Evolutionary conservation across 2,888 invertebrate species (phyloP).

Genomic region (Mellilla xanthometata): DNA sequence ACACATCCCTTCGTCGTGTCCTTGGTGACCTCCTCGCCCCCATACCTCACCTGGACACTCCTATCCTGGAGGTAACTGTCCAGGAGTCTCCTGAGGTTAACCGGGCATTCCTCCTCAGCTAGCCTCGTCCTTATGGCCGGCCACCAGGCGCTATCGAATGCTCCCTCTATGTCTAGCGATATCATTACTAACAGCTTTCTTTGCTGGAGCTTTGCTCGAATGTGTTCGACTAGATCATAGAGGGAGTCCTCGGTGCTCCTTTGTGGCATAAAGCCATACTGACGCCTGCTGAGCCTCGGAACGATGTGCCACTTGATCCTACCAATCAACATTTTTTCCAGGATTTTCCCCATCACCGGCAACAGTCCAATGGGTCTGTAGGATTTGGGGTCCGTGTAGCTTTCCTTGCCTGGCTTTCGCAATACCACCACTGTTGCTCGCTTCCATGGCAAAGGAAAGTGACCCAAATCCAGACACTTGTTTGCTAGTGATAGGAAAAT

Average conservation of each 20-base stretch:
- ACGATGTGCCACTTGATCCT: background rate
- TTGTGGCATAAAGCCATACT: conserved; percentile 19
- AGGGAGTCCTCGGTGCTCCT: conserved; percentile 14
- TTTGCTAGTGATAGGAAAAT: background rate
- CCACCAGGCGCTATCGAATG: conserved; percentile 19
- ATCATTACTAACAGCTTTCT: background rate
- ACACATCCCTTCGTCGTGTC: conserved; percentile 7
- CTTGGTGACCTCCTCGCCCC: background rate
- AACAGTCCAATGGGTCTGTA: background rate
- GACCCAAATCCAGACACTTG: background rate
- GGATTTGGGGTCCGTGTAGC: background rate
- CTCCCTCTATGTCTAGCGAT: conserved; percentile 12
- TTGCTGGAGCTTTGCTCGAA: background rate
- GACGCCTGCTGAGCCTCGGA: conserved; percentile 20
- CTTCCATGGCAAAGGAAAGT: too few relatives aligned
- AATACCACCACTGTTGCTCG: background rate
- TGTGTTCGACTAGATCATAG: conserved; percentile 2
- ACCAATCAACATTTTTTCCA: background rate
- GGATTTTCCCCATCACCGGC: background rate
- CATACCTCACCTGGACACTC: background rate
- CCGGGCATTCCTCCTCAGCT: conserved; percentile 6
- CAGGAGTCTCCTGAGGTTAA: conserved; percentile 4
- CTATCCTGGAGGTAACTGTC: background rate
- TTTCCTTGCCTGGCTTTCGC: background rate
- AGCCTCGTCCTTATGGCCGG: conserved; percentile 2